Conservation (phyloP, 2,888 invertebrate genomes). For the Perizoma affinitatum region DNA sequence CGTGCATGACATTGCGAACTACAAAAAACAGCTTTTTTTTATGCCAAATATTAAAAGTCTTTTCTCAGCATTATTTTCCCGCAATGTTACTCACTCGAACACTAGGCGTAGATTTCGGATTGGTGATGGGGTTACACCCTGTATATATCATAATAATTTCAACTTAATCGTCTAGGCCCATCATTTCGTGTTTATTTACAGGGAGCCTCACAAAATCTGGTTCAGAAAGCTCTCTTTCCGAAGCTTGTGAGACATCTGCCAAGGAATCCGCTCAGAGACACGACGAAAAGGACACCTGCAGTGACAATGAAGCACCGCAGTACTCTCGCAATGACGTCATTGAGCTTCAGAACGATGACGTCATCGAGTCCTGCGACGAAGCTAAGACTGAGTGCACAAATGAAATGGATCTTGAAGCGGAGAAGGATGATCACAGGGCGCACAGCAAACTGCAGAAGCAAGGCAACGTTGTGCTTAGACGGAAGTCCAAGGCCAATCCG, state of each 20-base stretch:
- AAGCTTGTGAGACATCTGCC: constrained; percentile 87
- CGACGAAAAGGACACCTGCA: constrained; percentile 89
- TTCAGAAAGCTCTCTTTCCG: constrained; percentile 95
- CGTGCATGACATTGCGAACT: no score
- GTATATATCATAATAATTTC: no score
- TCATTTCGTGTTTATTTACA: constrained; percentile 28
- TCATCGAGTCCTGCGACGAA: constrained; percentile 60
- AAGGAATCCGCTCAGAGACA: constrained; percentile 89
- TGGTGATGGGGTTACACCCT: no score
- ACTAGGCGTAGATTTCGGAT: no score
- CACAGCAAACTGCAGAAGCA: constrained; percentile 70
- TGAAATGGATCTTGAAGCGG: constrained; percentile 62
- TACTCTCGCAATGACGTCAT: constrained; percentile 37
- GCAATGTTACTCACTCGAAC: no score
- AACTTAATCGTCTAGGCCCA: not conserved
- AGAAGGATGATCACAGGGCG: constrained; percentile 44
- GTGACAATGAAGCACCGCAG: constrained; percentile 84
- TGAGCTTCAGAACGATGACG: constrained; percentile 25
- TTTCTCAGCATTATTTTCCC: no score
- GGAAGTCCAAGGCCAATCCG: constrained; percentile 87
- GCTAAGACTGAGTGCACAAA: constrained; percentile 65
- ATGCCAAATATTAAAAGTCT: no score
- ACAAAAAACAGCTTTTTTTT: no score
- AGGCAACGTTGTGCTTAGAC: constrained; percentile 83
- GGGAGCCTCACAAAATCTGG: constrained; percentile 89